Conservation (phyloP, 1,140 invertebrate genomes). For the Drosophila pallidifrons region DNA sequence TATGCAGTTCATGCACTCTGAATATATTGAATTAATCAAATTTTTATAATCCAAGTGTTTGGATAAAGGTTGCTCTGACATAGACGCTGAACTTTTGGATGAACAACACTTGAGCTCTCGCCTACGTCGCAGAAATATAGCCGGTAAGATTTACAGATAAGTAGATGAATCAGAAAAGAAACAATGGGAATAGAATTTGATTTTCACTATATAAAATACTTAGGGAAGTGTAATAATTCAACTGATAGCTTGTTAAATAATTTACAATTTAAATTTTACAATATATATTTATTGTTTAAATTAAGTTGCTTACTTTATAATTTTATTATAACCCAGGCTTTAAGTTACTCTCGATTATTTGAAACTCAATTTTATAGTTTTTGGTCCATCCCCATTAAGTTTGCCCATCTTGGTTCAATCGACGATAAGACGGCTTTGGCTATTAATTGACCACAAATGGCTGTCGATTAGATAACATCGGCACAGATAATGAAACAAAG, state of each 20-base stretch:
- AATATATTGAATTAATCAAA: background rate
- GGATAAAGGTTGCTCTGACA: background rate
- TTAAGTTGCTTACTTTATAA: too few relatives aligned
- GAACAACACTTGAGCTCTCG: background rate
- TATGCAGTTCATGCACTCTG: background rate
- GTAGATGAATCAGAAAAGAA: background rate
- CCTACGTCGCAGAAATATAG: background rate
- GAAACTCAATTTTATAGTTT: too few relatives aligned
- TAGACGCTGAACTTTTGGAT: background rate
- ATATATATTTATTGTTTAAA: too few relatives aligned
- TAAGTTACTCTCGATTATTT: too few relatives aligned
- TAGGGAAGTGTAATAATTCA: too few relatives aligned
- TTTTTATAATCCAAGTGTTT: background rate
- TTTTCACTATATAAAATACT: too few relatives aligned
- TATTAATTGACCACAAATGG: background rate
- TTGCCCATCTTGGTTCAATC: too few relatives aligned
- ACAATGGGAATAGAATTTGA: too few relatives aligned
- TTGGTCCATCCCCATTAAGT: too few relatives aligned
- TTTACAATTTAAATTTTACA: too few relatives aligned
- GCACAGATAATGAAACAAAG: background rate
- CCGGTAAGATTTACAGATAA: constrained; percentile 12
- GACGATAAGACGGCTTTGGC: background rate
- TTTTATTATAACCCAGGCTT: too few relatives aligned
- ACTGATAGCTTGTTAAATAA: too few relatives aligned
- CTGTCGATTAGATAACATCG: background rate